Conservation (phyloP, 2,797 vertebrate genomes). For the Hafferia zeledoni region DNA sequence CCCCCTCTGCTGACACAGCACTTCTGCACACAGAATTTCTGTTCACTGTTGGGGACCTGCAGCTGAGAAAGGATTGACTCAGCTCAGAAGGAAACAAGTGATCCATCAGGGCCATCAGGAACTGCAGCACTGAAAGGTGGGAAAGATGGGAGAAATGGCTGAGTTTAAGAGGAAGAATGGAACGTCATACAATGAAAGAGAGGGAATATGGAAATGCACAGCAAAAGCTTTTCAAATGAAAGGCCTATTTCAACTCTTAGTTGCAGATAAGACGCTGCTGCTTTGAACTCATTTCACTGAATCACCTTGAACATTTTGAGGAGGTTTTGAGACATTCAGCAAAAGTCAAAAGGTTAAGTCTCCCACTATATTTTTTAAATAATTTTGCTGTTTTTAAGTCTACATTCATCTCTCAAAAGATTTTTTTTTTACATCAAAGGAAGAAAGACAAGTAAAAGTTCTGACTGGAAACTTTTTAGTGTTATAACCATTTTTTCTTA, state of each 20-base stretch:
- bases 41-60: neutral
- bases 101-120: neutral
- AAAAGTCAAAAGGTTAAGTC: conserved; percentile 30
- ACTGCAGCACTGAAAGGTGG: neutral
- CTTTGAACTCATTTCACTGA: conserved; percentile 31
- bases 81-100: neutral
- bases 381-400: conserved; percentile 31
- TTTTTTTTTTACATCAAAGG: conserved; percentile 24
- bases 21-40: neutral
- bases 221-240: neutral
- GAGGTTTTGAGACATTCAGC: neutral
- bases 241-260: neutral
- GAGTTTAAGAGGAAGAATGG: neutral
- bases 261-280: neutral
- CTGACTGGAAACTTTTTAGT: neutral
- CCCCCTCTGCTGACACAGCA: neutral
- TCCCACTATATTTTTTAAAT: neutral
- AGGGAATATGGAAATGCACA: neutral
- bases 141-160: neutral
- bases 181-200: neutral
- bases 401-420: neutral
- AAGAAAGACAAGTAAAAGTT: conserved; percentile 40
- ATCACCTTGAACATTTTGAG: neutral
- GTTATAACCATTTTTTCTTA: neutral
- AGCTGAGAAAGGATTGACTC: neutral